Percentiles rank a stretch among this genome's conserved stretches.
phyloP scores from a whole-genome alignment of 2,113 vertebrate genomes.

The Zosterops borbonicus region DNA sequence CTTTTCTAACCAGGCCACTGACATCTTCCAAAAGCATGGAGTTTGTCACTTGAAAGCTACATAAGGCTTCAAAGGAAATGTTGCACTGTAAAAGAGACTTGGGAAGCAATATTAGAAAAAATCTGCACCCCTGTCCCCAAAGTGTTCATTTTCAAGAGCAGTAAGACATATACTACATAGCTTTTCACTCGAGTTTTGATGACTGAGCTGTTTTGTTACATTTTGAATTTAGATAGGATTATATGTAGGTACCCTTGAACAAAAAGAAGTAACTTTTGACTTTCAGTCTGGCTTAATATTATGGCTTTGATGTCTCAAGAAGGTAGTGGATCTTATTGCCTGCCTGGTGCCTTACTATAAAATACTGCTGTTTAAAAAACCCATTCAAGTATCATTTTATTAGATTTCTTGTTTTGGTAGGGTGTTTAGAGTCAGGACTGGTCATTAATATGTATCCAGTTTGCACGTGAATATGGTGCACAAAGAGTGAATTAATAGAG shows the following conservation, averaged over 20 bases:
- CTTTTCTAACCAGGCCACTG: constrained; percentile 33
- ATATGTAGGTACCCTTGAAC: not conserved
- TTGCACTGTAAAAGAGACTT: not conserved
- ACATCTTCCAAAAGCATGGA: not conserved
- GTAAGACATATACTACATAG: not conserved
- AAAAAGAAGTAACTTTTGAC: not conserved
- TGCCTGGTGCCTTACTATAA: not conserved
- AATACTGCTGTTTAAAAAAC: not conserved
- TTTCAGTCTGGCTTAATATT: not conserved
- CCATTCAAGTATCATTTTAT: not conserved
- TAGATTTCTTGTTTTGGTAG: not conserved
- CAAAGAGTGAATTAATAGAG: not conserved
- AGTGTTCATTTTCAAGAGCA: not conserved
- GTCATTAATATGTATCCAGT: not conserved
- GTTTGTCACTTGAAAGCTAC: constrained; percentile 11
- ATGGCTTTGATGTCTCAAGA: not conserved
- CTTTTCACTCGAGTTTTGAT: not conserved
- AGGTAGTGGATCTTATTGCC: not conserved
- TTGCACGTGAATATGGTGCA: not conserved
- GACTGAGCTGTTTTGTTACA: not conserved
- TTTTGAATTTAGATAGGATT: not conserved
- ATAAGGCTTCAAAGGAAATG: constrained; percentile 29
- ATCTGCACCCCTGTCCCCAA: fast-evolving
- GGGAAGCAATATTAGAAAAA: not conserved
- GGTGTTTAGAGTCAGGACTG: not conserved